Evolutionary conservation across 2,113 vertebrate species (phyloP), one percentile per base, ranked within the genome.

Genomic region (Poicephalus gulielmi): DNA sequence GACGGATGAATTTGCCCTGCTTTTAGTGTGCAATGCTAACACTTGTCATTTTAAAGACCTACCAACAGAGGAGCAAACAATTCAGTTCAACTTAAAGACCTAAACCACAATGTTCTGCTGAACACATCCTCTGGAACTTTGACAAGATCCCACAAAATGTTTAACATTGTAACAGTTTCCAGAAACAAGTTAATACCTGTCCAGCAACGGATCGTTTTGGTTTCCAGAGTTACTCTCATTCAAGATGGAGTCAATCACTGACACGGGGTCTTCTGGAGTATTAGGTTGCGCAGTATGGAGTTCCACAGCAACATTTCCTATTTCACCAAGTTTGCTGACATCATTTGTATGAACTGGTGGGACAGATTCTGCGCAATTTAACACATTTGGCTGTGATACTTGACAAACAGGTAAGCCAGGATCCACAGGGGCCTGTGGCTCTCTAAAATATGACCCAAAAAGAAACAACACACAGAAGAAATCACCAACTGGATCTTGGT

Each of bases 161-260:
- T 49, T 1, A 1, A 74, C 28, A 70, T 52, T 0, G 0, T 10
- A 68, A 60, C 3, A 20, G n/a, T 67, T 64, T 37, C 30, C 77
- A 86, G 41, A 74, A 80, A 52, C 13, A 43, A 70, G 39, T 47
- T 12, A 47, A 30, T 95, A 98, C 97, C 97, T 97, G 92, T 97
- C 94, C 67, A 97, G 86, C 53, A 96, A 53, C 92, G 77, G 85
- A 50, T 97, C 93, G 18, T 4, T 92, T 16, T 92, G 95, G 77
- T 46, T 91, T 64, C 88, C 79, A 44, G 88, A 70, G 57, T 11
- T 91, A 88, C 88, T 95, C 86, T 98, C 97, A 0, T 83, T 97
- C 66, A 98, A 80, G 77, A 97, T 91, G 93, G 96, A 96, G 77
- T 97, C 93, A 46, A 96, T 97, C 64, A 97, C 86, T 5, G 94